A percentile compares a stretch with the other conserved stretches of the same genome.
These are phyloP conservation scores for Dermolepida albohirtum DNA, from an alignment of 2,888 invertebrate genomes.

Conservation along the genomic window DNA sequence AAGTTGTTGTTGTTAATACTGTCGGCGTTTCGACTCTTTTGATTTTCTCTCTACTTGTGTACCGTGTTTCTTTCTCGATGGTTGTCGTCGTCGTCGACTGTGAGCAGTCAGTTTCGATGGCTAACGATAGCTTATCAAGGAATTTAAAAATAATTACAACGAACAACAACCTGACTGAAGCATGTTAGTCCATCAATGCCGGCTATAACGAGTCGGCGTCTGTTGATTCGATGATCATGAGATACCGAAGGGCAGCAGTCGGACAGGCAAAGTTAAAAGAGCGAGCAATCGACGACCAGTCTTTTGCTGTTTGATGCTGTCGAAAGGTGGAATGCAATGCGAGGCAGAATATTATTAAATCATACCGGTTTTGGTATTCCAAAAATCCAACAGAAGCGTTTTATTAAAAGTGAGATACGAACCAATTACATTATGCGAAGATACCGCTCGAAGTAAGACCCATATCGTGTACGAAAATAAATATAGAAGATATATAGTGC, in stretches of 20 bases:
- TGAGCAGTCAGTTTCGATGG: conserved; percentile 51
- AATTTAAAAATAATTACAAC: conserved; percentile 64
- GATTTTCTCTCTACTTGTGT: background rate
- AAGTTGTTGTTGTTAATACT: conserved; percentile 11
- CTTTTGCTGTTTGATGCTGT: background rate
- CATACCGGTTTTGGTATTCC: conserved; percentile 25
- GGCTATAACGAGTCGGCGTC: conserved; percentile 48
- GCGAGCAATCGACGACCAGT: conserved; percentile 6
- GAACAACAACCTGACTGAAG: conserved; percentile 57
- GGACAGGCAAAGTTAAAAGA: conserved; percentile 13
- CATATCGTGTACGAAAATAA: too few relatives aligned
- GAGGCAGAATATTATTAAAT: conserved; percentile 33
- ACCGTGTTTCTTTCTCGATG: conserved; percentile 36
- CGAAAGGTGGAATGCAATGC: conserved; percentile 6
- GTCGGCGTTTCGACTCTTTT: conserved; percentile 11
- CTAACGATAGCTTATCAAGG: conserved; percentile 63
- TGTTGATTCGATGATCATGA: conserved; percentile 36
- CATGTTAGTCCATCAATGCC: conserved; percentile 61
- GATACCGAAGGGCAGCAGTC: conserved; percentile 39
- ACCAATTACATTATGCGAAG: background rate
- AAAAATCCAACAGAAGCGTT: conserved; percentile 10
- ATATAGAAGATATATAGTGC: too few relatives aligned
- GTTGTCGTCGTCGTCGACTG: conserved; percentile 51
- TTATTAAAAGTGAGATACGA: background rate
- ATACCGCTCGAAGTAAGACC: conserved; percentile 44